These are phyloP conservation scores for Gallinago nigripennis DNA, from an alignment of 2,797 vertebrate genomes.

Conservation along the genomic window DNA sequence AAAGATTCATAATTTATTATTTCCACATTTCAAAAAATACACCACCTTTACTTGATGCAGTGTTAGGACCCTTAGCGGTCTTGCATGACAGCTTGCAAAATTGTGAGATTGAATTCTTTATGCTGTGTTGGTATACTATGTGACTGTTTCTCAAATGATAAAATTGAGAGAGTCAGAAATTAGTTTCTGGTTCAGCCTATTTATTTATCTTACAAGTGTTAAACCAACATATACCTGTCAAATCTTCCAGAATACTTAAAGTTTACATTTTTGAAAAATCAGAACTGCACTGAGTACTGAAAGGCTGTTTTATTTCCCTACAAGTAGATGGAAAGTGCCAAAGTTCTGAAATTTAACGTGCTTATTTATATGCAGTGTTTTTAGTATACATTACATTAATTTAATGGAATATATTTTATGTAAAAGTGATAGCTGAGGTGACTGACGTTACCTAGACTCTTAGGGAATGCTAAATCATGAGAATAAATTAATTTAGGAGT, in stretches of 20 bases:
- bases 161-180: neutral
- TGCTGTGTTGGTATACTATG: neutral
- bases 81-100: neutral
- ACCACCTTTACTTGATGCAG: neutral
- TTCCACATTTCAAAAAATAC: neutral
- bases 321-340: neutral
- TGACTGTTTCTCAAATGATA: neutral
- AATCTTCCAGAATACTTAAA: neutral
- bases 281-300: neutral
- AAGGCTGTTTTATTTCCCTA: slow-evolving; percentile 12
- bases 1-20: neutral
- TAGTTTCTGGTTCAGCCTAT: neutral
- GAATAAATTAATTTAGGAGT: slow-evolving; percentile 7
- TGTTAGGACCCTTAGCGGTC: neutral
- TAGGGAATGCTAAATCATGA: slow-evolving; percentile 8
- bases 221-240: neutral
- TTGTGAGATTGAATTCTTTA: neutral
- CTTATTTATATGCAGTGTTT: slow-evolving; percentile 34
- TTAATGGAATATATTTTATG: neutral
- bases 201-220: neutral
- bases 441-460: neutral
- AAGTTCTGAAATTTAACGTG: slow-evolving; percentile 20
- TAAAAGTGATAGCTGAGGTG: neutral
- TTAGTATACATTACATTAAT: neutral
- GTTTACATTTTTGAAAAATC: neutral